Percentiles rank a stretch among this genome's conserved stretches.
phyloP scores from a whole-genome alignment of 92 coral and sea anemone species.

The Siderastrea siderea region DNA sequence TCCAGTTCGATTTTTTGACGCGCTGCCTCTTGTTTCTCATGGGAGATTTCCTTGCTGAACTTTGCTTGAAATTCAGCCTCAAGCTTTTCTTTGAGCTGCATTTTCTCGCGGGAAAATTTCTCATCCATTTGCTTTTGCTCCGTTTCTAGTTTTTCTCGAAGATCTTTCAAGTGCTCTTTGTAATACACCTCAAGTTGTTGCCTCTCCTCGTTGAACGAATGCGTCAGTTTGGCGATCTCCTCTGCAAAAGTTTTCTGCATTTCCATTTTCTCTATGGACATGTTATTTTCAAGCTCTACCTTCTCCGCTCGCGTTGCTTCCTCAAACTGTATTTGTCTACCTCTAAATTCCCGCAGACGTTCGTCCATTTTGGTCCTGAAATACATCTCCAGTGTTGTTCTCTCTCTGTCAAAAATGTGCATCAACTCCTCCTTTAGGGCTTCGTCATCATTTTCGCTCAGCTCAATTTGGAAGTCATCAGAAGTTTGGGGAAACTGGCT shows the following conservation, averaged over 20 bases:
- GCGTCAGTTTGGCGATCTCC: conserved; percentile 91
- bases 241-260: conserved; percentile 91
- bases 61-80: conserved; percentile 86
- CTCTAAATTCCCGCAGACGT: conserved; percentile 70
- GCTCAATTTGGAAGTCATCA: conserved; percentile 42
- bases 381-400: conserved; percentile 77
- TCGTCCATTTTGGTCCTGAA: conserved; percentile 92
- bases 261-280: conserved; percentile 89
- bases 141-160: conserved; percentile 65
- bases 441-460: conserved; percentile 50
- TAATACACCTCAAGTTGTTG: conserved; percentile 84
- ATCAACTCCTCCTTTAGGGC: conserved; percentile 86
- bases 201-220: conserved; percentile 91
- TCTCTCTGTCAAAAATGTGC: conserved; percentile 93
- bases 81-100: conserved; percentile 80
- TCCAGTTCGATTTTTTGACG: conserved; percentile 69
- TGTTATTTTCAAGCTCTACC: conserved; percentile 76
- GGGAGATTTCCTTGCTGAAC: conserved; percentile 70
- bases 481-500: conserved; percentile 30
- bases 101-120: conserved; percentile 73
- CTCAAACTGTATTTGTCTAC: conserved; percentile 85
- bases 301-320: conserved; percentile 80
- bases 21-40: conserved; percentile 54
- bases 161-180: conserved; percentile 85
- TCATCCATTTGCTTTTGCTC: conserved; percentile 82